These are phyloP conservation scores for Diorhabda carinulata DNA, from an alignment of 1,140 invertebrate genomes.

Conservation along the genomic window DNA sequence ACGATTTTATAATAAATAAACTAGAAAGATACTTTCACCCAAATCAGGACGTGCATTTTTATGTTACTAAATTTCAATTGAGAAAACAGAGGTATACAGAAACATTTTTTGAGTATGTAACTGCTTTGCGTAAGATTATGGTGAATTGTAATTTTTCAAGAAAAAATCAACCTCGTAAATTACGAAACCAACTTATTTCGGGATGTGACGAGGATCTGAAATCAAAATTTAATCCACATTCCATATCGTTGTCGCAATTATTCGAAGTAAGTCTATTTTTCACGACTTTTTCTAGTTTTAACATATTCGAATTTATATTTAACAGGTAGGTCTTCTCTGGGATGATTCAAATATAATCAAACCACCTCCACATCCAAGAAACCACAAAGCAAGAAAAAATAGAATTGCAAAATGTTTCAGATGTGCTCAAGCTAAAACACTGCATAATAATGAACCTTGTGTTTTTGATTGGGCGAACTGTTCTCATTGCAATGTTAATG, in stretches of 20 bases:
- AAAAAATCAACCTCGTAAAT: constrained; percentile 1
- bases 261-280: neutral
- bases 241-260: constrained; percentile 1
- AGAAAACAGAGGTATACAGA: neutral
- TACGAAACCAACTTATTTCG: neutral
- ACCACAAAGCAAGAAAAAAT: constrained; percentile 7
- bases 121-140: constrained; percentile 1
- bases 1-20: neutral
- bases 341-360: neutral
- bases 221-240: neutral
- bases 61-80: neutral
- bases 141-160: neutral
- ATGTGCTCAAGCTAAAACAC: neutral
- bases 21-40: constrained; percentile 6
- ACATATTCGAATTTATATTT: too few relatives aligned
- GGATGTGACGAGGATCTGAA: neutral
- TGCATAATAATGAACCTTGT: constrained; percentile 4
- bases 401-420: constrained; percentile 6
- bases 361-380: neutral
- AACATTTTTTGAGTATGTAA: constrained; percentile 4
- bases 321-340: neutral
- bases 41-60: neutral
- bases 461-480: constrained; percentile 4
- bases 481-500: neutral
- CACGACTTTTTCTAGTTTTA: too few relatives aligned